These are phyloP conservation scores for Tretioscincus oriximinensis DNA, from an alignment of 2,113 vertebrate genomes.

Conservation along the genomic window DNA sequence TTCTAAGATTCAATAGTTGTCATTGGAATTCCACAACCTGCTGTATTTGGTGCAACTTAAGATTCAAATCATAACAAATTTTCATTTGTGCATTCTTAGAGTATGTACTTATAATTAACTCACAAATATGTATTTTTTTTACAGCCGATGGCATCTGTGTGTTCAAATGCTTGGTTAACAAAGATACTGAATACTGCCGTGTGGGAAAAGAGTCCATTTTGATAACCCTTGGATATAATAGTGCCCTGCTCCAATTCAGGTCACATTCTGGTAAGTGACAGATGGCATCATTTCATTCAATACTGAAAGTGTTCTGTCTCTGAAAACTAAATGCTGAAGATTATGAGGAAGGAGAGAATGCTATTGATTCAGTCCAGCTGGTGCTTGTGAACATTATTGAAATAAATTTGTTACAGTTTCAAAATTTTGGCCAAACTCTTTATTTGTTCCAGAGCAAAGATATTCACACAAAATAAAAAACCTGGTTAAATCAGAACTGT, in stretches of 20 bases:
- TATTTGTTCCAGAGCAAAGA: too few species aligned
- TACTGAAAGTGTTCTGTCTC: neutral
- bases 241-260: constrained; percentile 74
- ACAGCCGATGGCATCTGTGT: constrained; percentile 72
- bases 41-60: too few species aligned
- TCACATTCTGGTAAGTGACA: constrained; percentile 71
- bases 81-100: neutral
- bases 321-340: too few species aligned
- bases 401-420: too few species aligned
- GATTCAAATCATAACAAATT: neutral
- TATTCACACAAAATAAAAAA: too few species aligned
- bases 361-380: too few species aligned
- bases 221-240: constrained; percentile 69
- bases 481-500: too few species aligned
- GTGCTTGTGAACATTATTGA: too few species aligned
- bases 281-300: neutral
- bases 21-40: too few species aligned
- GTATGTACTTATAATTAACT: constrained; percentile 23
- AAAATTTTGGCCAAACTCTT: too few species aligned
- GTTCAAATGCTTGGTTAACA: constrained; percentile 72
- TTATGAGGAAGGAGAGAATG: too few species aligned
- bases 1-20: too few species aligned
- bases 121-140: constrained; percentile 29
- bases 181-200: constrained; percentile 73
- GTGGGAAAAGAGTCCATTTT: constrained; percentile 78